Base-by-base conservation (phyloP, 2,113 vertebrate species). In the Actenoides lindsayi region DNA sequence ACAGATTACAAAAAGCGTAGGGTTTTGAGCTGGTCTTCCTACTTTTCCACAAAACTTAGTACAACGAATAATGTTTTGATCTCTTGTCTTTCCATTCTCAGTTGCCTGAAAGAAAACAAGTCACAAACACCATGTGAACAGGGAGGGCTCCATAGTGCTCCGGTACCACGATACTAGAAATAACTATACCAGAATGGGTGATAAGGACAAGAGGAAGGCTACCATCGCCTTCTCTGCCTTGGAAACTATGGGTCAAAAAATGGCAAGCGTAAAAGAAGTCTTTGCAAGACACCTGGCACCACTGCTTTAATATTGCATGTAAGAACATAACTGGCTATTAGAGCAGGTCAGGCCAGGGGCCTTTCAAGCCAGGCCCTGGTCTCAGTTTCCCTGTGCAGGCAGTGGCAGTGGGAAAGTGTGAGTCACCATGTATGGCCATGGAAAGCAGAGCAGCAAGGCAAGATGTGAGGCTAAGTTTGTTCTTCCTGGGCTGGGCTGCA, bases 1-100 rank as follows among this genome's bases (percentile, higher is more conserved):
- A 96, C 11, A 54, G 80, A 67, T 89, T 95, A 93, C 88, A 90
- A 83, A 97, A 62, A 87, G 35, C 30, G 3, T 17, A 92, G 91
- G 57, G 35, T 93, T 91, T 59, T 59, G 71, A 93, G 56, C 30
- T 84, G 30, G 7, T 69, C 15, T 76, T 93, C 53, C 59, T 48
- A 71, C 63, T 76, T 93, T 79, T 90, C 86, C 75, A 63, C 24
- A 83, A 60, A 78, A 68, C 9, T 60, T n/a, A 75, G 54, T 6
- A 28, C 7, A 59, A 14, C 41, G 85, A 41, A 39, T 39, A 35
- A 53, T 33, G 11, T 79, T 91, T 89, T 89, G 28, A 41, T 59
- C 24, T 51, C 70, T 64, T 67, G 5, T 71, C 35, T 86, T 91
- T 89, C 64, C 56, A 20, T 67, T 85, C 27, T 75, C 23, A 44